Base-by-base conservation (phyloP, 2,797 vertebrate genomes). In the Masticophis lateralis region DNA sequence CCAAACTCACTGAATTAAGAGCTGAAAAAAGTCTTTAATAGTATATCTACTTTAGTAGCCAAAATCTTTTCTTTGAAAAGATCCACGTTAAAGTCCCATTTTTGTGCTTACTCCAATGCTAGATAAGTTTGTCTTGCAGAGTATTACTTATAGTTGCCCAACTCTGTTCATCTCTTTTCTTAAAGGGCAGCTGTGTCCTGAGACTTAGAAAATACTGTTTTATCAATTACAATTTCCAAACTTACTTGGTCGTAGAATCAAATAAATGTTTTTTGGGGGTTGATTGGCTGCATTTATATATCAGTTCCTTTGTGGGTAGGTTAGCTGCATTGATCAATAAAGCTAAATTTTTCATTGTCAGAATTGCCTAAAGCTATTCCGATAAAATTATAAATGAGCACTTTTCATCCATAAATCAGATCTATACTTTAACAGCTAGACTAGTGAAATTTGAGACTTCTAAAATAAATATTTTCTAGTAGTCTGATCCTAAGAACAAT, bases 271-370 rank as follows among this genome's bases (percentile, higher is more conserved):
- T 97, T 96, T 94, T 2, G 1, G 32, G n/a, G 56, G 10, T 37
- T 37, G 87, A 20, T 32, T 66, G 47, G 95, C 97, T 97, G 95
- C 97, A 92, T 83, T 25, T 95, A 96, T 94, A 93, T 95, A 94
- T 97, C 95, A 94, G 97, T 96, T 96, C 97, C 97, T 97, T 98
- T 61, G 95, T 98, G 97, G 96, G 95, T 96, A 97, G 96, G 96
- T 95, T 97, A 96, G 95, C 97, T 96, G 97, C 96, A 95, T 92
- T 97, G 97, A 97, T 98, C 98, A 98, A 98, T 98, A 98, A 98
- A 98, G 97, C 97, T 97, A 98, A 97, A 98, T 98, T 98, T 93
- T 97, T 97, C 97, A 97, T 97, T 98, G 97, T 98, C 97, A 98
- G 96, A 97, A 97, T 97, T 96, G 97, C 97, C 97, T 94, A 95